Evolutionary conservation across 2,113 vertebrate genomes (phyloP), one percentile per base, ranked within the genome.

Genomic region (Noturus placidus): DNA sequence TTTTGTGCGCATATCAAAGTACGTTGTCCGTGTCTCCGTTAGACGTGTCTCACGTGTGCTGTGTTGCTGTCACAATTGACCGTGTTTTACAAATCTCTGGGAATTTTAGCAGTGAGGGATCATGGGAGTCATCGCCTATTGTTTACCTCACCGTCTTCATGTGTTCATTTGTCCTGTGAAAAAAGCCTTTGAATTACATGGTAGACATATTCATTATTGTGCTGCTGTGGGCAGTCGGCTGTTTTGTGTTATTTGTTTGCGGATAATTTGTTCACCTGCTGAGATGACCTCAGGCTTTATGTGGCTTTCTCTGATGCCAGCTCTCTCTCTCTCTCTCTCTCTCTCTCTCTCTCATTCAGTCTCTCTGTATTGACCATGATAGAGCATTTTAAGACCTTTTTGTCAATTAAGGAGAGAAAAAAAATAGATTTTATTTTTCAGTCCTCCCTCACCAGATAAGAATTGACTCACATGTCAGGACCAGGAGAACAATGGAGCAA

Each of bases 351-450:
- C 65, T 33, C 22, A 5, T 89, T 90, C 87, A 91, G 87, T 86
- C 59, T 89, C 87, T 91, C 61, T 81, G 27, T 30, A 56, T 82
- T 3, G 82, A 67, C 76, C 74, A 88, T 87, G 87, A 91, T 94
- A 92, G 91, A 93, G 92, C 88, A 92, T 90, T 91, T 63, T 94
- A 92, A 94, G 91, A 90, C 91, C 89, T 82, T 88, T 89, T 89
- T 85, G 91, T 89, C 89, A 92, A 94, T 92, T 92, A 93, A 92
- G 85, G 89, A 92, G 88, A 91, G 54, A 91, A 86, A 93, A 93
- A 94, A 90, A 90, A 90, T 84, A 87, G 89, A 92, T 93, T 95
- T 91, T 95, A 93, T 96, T 92, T 96, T 95, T 93, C 95, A 95
- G 94, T 94, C 91, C 85, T 82, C 88, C 90, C 76, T 84, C 91